phyloP scores from a whole-genome alignment of 1,140 invertebrate genomes.

The Drosophila nigromelanica region DNA sequence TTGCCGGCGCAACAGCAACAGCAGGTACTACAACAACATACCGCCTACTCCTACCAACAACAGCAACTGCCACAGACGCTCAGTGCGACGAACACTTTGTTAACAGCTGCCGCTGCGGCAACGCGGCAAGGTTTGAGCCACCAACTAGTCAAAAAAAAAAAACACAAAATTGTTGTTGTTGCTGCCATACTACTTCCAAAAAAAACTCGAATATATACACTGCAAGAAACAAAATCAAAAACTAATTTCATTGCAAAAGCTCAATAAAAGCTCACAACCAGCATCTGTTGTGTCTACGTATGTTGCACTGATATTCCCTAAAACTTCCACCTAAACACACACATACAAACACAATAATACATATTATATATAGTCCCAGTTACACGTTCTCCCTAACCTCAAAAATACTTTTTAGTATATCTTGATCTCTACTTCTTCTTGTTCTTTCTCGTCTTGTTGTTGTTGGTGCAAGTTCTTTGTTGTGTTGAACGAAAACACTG shows the following conservation, averaged over 20 bases:
- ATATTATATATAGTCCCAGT: not conserved
- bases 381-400: conserved; percentile 42
- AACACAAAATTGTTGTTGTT: conserved; percentile 65
- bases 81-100: conserved; percentile 65
- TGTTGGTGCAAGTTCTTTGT: conserved; percentile 56
- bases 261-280: conserved; percentile 58
- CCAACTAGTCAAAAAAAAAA: conserved; percentile 20
- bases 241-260: conserved; percentile 39
- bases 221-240: conserved; percentile 37
- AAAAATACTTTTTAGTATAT: conserved; percentile 8
- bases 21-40: conserved; percentile 30
- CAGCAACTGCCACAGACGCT: conserved; percentile 52
- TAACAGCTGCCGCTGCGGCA: conserved; percentile 74
- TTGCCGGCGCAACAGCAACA: conserved; percentile 41
- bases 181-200: conserved; percentile 40
- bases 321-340: conserved; percentile 3
- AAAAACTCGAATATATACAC: conserved; percentile 21
- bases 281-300: conserved; percentile 32
- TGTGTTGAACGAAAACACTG: conserved; percentile 61
- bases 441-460: conserved; percentile 34
- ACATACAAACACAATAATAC: conserved; percentile 6
- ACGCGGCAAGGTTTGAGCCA: conserved; percentile 83
- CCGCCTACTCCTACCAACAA: conserved; percentile 7
- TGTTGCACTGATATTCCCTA: conserved; percentile 11
- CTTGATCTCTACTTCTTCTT: conserved; percentile 14